Evolutionary conservation across 2,888 invertebrate genomes (phyloP), one percentile per base, ranked within the genome.

Genomic region (Hirudinaria manillensis): DNA sequence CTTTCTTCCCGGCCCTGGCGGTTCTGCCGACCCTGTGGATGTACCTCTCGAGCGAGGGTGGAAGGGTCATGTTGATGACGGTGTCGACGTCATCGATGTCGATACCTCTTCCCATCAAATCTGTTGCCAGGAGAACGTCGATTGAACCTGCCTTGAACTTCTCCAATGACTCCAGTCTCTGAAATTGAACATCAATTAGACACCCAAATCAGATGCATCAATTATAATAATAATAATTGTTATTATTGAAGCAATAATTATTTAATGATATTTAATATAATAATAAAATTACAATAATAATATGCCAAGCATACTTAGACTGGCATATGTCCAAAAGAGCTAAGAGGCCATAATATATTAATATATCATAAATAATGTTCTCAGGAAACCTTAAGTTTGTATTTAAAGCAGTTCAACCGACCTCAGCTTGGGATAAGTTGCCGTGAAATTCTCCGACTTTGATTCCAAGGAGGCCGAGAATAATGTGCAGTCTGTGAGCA

Each of bases 11-110:
- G 13, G 98, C 98, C 82, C 98, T 89, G 0, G 98, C 98, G 1
- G 98, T 99, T 81, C 98, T 88, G 55, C 98, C 98, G 13, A 98
- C 94, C 85, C 90, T 89, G 86, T 99, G 99, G 81, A 99, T 94
- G 82, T 99, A 99, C 85, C 97, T 96, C 82, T 97, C 94, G 29
- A 96, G 85, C 0, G 94, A 93, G 66, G 92, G 91, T 0, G 98
- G 98, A 90, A 98, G 91, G 0, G 93, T 91, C 86, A 94, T 97
- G 87, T 99, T 99, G 67, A 99, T 90, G 6, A 97, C 97, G 21
- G 97, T 97, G 87, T 93, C 93, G 0, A 98, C 95, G 13, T 94
- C 95, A n/a, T 92, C 91, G 80, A 98, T 98, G 86, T 98, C 98
- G 68, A 98, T 88, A 82, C 99, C 96, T 82, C 95, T 88, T 6